A percentile compares a stretch with the other conserved stretches of the same genome.
phyloP scores from a whole-genome alignment of 1,140 invertebrate species.

The Physella acuta region DNA sequence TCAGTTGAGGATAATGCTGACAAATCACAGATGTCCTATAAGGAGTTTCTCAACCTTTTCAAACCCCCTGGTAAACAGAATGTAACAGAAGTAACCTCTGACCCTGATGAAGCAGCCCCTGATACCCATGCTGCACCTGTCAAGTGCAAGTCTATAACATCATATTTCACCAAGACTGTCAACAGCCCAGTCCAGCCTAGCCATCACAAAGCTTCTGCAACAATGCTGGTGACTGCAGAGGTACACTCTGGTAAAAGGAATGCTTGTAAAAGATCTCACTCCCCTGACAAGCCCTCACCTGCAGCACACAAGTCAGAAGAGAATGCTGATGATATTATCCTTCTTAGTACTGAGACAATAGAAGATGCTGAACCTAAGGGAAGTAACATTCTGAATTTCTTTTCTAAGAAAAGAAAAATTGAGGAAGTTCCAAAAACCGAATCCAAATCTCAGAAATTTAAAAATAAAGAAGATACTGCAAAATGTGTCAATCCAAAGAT shows the following conservation, averaged over 20 bases:
- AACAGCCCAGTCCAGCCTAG: too few relatives aligned
- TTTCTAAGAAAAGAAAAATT: too few relatives aligned
- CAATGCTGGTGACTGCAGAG: too few relatives aligned
- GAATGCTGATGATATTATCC: background rate
- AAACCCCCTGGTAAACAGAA: background rate
- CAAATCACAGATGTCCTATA: constrained; percentile 5
- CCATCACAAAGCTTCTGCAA: too few relatives aligned
- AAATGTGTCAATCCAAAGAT: too few relatives aligned
- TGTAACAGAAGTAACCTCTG: background rate
- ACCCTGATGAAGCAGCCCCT: background rate
- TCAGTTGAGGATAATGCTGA: background rate
- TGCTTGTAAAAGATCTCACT: too few relatives aligned
- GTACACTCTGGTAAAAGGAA: too few relatives aligned
- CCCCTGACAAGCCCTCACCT: too few relatives aligned
- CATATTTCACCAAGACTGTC: constrained; percentile 1
- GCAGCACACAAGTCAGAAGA: background rate
- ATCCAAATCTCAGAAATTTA: too few relatives aligned
- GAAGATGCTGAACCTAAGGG: background rate
- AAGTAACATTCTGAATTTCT: too few relatives aligned
- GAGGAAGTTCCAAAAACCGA: too few relatives aligned
- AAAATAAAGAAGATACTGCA: too few relatives aligned
- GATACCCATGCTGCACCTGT: background rate
- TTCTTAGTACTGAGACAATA: background rate
- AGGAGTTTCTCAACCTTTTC: constrained; percentile 6
- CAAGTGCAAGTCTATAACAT: constrained; percentile 9